A percentile compares a stretch with the other conserved stretches of the same genome.
These are phyloP conservation scores for Hirtodrosophila histrioides DNA, from an alignment of 2,888 invertebrate genomes.

Conservation along the genomic window DNA sequence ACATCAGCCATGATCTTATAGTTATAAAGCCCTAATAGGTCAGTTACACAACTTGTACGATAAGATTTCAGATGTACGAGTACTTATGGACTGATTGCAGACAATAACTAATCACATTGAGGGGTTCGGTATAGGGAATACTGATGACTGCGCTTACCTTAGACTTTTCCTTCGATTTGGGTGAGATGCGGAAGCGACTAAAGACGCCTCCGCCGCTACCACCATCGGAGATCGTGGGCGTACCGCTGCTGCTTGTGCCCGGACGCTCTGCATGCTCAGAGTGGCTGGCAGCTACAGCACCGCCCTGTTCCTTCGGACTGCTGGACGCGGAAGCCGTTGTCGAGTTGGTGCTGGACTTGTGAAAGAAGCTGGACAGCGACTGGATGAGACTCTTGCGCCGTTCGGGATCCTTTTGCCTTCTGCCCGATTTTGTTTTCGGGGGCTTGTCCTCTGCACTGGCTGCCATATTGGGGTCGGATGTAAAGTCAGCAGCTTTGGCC, in stretches of 20 bases:
- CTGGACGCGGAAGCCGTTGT: constrained; percentile 62
- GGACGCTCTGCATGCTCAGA: constrained; percentile 89
- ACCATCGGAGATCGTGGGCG: constrained; percentile 71
- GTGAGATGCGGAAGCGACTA: constrained; percentile 87
- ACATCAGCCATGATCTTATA: constrained; percentile 22
- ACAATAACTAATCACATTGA: constrained; percentile 12
- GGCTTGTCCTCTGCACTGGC: constrained; percentile 47
- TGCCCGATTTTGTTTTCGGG: constrained; percentile 62
- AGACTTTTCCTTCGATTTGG: constrained; percentile 87
- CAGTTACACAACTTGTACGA: constrained; percentile 4
- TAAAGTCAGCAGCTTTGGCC: constrained; percentile 82
- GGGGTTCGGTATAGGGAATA: neutral
- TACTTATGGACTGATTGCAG: constrained; percentile 15
- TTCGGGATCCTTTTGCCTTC: constrained; percentile 87
- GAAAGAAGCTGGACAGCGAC: constrained; percentile 92
- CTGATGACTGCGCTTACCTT: constrained; percentile 85
- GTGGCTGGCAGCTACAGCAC: constrained; percentile 72
- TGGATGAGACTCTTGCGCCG: constrained; percentile 93
- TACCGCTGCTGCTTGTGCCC: constrained; percentile 82
- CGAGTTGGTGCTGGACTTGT: constrained; percentile 86
- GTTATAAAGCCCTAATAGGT: constrained; percentile 6
- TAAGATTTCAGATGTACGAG: neutral
- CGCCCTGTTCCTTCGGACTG: constrained; percentile 65
- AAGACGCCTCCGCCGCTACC: constrained; percentile 83
- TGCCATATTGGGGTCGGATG: constrained; percentile 86